Evolutionary conservation across 1,140 invertebrate genomes (phyloP).

Genomic region (Heliconius congener): DNA sequence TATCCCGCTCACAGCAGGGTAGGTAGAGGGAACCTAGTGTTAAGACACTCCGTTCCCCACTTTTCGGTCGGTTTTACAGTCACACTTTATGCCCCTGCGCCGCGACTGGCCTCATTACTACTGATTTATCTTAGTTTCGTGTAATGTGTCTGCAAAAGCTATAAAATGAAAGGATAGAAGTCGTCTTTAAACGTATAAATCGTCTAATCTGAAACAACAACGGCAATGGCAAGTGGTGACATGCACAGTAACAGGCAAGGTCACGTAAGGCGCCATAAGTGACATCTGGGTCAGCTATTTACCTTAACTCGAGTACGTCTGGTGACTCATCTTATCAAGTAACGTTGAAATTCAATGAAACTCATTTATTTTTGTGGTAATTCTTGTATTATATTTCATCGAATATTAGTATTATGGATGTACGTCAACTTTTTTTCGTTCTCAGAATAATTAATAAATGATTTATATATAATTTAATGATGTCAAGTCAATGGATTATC

Average conservation of each 20-base stretch:
- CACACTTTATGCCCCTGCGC: too few species aligned
- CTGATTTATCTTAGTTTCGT: too few species aligned
- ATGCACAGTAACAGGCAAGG: slow-evolving; percentile 24
- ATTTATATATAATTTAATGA: not conserved
- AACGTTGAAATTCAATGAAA: slow-evolving; percentile 40
- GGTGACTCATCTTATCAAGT: slow-evolving; percentile 47
- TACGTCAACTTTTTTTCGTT: not conserved
- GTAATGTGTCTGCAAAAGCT: too few species aligned
- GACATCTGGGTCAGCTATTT: slow-evolving; percentile 59
- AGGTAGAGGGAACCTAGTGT: too few species aligned
- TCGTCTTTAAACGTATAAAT: not conserved
- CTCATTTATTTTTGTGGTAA: slow-evolving; percentile 32
- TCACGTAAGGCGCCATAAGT: slow-evolving; percentile 38
- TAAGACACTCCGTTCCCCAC: too few species aligned
- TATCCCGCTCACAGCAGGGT: too few species aligned
- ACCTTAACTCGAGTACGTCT: slow-evolving; percentile 48
- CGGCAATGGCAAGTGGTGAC: not conserved
- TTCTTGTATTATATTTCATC: slow-evolving; percentile 16
- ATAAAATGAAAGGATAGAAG: not conserved
- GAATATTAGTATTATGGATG: too few species aligned
- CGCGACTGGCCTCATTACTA: too few species aligned
- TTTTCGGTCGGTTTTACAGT: too few species aligned
- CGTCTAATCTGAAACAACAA: not conserved
- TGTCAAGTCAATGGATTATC: not conserved
- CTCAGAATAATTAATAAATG: not conserved